Conservation (phyloP, 2,113 vertebrate genomes). For the Meriones unguiculatus region DNA sequence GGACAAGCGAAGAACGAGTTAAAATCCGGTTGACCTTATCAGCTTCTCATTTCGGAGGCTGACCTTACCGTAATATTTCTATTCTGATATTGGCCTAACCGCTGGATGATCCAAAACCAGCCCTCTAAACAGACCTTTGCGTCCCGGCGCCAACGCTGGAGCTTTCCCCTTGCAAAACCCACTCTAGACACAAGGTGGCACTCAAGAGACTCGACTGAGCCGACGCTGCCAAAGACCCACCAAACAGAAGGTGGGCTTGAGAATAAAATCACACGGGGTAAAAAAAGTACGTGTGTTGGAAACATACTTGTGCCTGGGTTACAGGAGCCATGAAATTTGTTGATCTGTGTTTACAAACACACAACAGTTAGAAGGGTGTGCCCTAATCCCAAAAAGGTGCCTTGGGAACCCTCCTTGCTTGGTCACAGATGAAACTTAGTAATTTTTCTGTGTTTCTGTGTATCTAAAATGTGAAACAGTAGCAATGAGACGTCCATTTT, state of each 20-base stretch:
- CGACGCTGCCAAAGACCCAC: background rate
- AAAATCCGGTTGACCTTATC: background rate
- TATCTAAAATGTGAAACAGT: background rate
- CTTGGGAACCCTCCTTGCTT: background rate
- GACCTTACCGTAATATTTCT: background rate
- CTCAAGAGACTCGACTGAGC: slow-evolving; percentile 50
- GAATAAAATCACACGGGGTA: background rate
- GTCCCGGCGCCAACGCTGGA: accelerated
- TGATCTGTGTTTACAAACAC: background rate
- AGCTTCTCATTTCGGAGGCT: background rate
- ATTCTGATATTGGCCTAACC: background rate
- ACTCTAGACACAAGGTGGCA: slow-evolving; percentile 62
- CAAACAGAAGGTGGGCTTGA: background rate
- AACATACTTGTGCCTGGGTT: background rate
- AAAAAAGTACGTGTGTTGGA: background rate
- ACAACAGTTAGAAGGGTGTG: background rate
- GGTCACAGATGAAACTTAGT: background rate
- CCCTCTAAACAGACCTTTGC: background rate
- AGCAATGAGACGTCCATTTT: background rate
- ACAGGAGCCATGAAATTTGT: background rate
- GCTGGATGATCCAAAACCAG: background rate
- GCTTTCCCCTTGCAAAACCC: slow-evolving; percentile 10
- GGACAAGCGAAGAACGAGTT: background rate
- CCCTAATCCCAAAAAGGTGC: background rate
- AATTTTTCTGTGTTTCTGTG: background rate